Evolutionary conservation across 2,113 vertebrate genomes (phyloP).

Genomic region (Oenanthe oenanthe): DNA sequence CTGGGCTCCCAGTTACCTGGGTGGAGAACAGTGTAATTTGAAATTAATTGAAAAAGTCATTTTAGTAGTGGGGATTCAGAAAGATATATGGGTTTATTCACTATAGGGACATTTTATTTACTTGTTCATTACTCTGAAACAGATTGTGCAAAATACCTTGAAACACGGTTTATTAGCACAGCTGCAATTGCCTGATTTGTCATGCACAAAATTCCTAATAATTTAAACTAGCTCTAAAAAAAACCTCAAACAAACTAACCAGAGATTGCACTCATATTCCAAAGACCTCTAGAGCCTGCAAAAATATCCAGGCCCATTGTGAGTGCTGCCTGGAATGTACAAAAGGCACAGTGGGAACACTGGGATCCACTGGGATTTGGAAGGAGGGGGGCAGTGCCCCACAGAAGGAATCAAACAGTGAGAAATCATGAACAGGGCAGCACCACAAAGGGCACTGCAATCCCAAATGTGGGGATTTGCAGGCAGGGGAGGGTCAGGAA

Average conservation of each 20-base stretch:
- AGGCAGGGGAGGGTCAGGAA: neutral
- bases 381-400: neutral
- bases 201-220: neutral
- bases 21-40: neutral
- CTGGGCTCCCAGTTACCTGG: neutral
- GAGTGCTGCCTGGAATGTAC: neutral
- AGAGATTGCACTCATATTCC: neutral
- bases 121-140: neutral
- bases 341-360: neutral
- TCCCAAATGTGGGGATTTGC: neutral
- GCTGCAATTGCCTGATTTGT: neutral
- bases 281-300: neutral
- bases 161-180: neutral
- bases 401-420: fast-evolving
- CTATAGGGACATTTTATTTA: neutral
- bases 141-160: neutral
- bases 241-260: neutral
- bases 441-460: neutral
- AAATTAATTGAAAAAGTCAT: conserved; percentile 14
- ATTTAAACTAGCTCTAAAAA: neutral
- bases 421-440: neutral
- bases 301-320: neutral
- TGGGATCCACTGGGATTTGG: fast-evolving
- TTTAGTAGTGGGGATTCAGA: neutral
- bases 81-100: neutral